Evolutionary conservation across 2,888 invertebrate genomes (phyloP), one percentile per base, ranked within the genome.

Genomic region (Epinotia ramella): DNA sequence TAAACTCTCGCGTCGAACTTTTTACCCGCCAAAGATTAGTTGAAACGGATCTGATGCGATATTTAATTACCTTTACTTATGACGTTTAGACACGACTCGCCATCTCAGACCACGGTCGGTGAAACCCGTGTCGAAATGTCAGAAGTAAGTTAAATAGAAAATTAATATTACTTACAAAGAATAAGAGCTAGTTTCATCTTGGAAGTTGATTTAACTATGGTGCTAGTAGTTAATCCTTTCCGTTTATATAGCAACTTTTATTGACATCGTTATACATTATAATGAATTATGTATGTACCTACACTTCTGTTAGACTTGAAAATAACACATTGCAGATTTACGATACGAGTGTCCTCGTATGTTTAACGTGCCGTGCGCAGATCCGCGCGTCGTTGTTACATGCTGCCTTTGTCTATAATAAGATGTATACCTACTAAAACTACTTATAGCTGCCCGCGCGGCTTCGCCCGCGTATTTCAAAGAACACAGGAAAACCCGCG

Each of bases 181-280:
- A 69, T 16, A 24, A 60, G 59, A 69, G 60, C 44, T 13, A 69
- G 44, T 69, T 69, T 69, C 69, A 69, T 69, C 69, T 60, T 69
- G 69, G 28, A 28, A 46, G 69, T 69, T 24, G 40, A 18, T 46
- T 46, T 12, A 44, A 20, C 60, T 69, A n/a, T 69, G 69, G 28
- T 3, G 2, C 24, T 6, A 16, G 46, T 5, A 46, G 59, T 46
- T 12, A 18, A 28, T 13, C 28, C 9, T 59, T 60, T 6, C 59
- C 24, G 5, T 69, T 69, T 69, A 69, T 69, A 69, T 69, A 69
- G 40, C 59, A 46, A n/a, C 11, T 57, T 44, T 57, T 59, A 59
- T 60, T 12, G 12, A 16, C 44, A 2, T 57, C 16, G 16, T 49
- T 5, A 60, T 69, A 24, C 28, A 28, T 69, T 9, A 46, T 24